These are phyloP conservation scores for Raja brachyura DNA, from an alignment of 2,113 vertebrate genomes.

Conservation along the genomic window DNA sequence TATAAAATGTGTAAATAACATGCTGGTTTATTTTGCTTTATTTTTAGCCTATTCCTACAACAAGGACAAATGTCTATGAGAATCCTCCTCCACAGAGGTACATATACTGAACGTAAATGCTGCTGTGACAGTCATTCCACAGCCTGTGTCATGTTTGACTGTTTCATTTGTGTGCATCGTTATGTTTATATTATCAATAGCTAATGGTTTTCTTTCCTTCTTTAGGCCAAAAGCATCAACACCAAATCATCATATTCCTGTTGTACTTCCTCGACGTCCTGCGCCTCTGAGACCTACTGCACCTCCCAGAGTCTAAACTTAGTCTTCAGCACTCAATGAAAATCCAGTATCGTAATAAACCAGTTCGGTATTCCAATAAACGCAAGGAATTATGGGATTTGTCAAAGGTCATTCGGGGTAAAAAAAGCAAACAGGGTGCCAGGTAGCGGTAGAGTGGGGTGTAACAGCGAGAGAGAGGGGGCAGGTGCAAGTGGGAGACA, in stretches of 20 bases:
- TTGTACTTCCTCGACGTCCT: not conserved
- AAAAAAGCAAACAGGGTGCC: too few species aligned
- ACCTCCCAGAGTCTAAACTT: not conserved
- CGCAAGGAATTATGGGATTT: too few species aligned
- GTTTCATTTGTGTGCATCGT: too few species aligned
- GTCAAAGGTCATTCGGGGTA: too few species aligned
- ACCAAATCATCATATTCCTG: not conserved
- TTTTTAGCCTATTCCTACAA: not conserved
- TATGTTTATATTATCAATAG: not conserved
- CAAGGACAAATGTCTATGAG: too few species aligned
- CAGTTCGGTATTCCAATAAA: too few species aligned
- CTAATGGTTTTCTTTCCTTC: not conserved
- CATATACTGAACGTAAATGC: not conserved
- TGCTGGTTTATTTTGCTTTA: not conserved
- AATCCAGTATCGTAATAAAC: not conserved
- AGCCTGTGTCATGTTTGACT: too few species aligned
- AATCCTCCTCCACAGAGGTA: not conserved
- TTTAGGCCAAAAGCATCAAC: slow-evolving; percentile 7
- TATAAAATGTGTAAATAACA: not conserved
- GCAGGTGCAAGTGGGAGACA: too few species aligned
- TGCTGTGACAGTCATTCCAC: not conserved
- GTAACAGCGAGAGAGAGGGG: too few species aligned
- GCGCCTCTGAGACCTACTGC: not conserved
- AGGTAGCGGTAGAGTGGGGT: too few species aligned
- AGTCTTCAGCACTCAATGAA: not conserved